phyloP scores from a whole-genome alignment of 2,888 invertebrate genomes.

The Cosmia trapezina region DNA sequence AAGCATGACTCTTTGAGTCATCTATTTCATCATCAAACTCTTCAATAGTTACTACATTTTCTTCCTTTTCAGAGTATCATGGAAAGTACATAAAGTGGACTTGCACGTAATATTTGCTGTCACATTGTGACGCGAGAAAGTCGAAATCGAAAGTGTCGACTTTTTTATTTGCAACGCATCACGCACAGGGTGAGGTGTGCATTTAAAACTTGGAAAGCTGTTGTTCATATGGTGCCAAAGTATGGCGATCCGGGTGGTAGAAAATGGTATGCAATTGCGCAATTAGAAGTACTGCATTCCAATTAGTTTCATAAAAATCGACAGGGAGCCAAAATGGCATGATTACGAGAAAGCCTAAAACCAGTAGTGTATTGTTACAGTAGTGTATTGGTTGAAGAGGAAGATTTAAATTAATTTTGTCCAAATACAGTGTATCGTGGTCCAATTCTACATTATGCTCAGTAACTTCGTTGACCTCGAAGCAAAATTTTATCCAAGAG shows the following conservation, averaged over 20 bases:
- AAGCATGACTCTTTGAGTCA: constrained; percentile 15
- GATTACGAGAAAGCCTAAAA: background rate
- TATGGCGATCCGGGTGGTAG: constrained; percentile 41
- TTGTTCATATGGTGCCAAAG: constrained; percentile 34
- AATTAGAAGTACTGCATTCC: constrained; percentile 27
- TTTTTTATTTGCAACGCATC: constrained; percentile 74
- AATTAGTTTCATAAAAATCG: constrained; percentile 11
- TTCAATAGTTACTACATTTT: constrained; percentile 2
- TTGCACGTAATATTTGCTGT: constrained; percentile 76
- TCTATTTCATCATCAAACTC: background rate
- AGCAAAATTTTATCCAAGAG: constrained; percentile 34
- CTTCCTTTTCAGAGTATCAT: constrained; percentile 14
- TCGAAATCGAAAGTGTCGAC: constrained; percentile 77
- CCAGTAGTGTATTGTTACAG: background rate
- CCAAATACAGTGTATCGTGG: background rate
- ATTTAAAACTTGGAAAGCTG: constrained; percentile 64
- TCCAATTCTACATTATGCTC: constrained; percentile 10
- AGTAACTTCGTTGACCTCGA: constrained; percentile 2
- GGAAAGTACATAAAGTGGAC: constrained; percentile 32
- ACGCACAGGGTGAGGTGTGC: constrained; percentile 63
- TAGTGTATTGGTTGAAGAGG: background rate
- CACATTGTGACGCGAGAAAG: constrained; percentile 76
- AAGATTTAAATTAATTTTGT: background rate
- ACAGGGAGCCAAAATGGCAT: background rate
- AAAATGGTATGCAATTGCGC: constrained; percentile 26